These are phyloP conservation scores for Cotesia congregata DNA, from an alignment of 2,888 invertebrate genomes.

Conservation along the genomic window DNA sequence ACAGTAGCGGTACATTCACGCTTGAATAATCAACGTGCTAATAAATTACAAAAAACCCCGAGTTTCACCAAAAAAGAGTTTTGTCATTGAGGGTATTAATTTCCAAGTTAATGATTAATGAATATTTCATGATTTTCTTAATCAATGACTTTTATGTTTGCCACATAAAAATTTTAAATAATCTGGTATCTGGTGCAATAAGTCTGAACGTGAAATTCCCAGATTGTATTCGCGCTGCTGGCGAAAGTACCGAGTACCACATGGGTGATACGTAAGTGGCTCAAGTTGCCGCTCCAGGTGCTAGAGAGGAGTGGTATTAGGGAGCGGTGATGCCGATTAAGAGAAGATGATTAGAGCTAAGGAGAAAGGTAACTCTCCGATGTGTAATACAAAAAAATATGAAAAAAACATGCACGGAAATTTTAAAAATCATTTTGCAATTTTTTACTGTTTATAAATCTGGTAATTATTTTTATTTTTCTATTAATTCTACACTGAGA, in stretches of 20 bases:
- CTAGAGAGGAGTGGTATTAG: constrained; percentile 37
- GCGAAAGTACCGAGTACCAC: constrained; percentile 48
- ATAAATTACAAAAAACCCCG: neutral
- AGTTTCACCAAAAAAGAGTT: neutral
- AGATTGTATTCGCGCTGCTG: constrained; percentile 27
- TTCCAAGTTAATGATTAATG: neutral
- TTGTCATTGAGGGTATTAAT: neutral
- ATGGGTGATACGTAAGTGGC: constrained; percentile 44
- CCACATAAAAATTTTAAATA: neutral
- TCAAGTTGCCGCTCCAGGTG: constrained; percentile 39
- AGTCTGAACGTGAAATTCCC: constrained; percentile 7
- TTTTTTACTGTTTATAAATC: neutral
- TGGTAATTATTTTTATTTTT: constrained; percentile 1
- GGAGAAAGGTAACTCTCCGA: constrained; percentile 34
- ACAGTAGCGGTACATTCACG: constrained; percentile 38
- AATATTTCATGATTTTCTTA: neutral
- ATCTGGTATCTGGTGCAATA: constrained; percentile 17
- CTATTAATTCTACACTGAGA: neutral
- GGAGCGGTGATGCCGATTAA: constrained; percentile 33
- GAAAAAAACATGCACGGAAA: constrained; percentile 15
- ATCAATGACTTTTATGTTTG: neutral
- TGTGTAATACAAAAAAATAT: constrained; percentile 7
- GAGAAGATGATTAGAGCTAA: constrained; percentile 33
- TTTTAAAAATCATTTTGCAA: neutral
- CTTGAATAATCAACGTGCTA: constrained; percentile 6